phyloP scores from a whole-genome alignment of 2,797 vertebrate species.

The Cyclopterus lumpus region DNA sequence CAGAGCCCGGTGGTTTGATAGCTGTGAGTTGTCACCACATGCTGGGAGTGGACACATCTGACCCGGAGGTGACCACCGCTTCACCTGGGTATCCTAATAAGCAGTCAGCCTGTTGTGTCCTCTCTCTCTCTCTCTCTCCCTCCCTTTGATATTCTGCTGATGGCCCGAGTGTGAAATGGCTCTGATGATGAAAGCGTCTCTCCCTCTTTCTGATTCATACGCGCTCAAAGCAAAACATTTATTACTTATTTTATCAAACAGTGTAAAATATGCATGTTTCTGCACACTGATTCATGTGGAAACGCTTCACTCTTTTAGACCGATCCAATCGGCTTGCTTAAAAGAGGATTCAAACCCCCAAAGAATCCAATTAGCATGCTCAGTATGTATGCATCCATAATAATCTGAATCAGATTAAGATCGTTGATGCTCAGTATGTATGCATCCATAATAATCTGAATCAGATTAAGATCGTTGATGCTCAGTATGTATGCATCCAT shows the following conservation, averaged over 20 bases:
- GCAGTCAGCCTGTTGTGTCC: slow-evolving; percentile 25
- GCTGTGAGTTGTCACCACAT: background rate
- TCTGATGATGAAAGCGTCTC: slow-evolving; percentile 57
- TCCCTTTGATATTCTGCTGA: slow-evolving; percentile 58
- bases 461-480: too few species aligned
- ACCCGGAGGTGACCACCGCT: slow-evolving; percentile 41
- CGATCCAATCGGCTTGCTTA: slow-evolving; percentile 25
- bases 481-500: too few species aligned
- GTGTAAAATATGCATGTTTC: slow-evolving; percentile 53
- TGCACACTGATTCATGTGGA: slow-evolving; percentile 17
- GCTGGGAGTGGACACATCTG: slow-evolving; percentile 30
- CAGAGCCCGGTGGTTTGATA: background rate
- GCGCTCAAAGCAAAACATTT: slow-evolving; percentile 46
- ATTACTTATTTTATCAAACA: slow-evolving; percentile 51
- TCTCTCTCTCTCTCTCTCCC: background rate
- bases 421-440: too few species aligned
- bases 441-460: slow-evolving; percentile 11
- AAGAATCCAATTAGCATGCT: background rate
- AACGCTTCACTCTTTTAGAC: background rate
- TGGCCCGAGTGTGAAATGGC: slow-evolving; percentile 30
- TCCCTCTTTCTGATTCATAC: slow-evolving; percentile 37
- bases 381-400: background rate
- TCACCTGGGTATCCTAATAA: slow-evolving; percentile 24
- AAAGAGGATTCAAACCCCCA: background rate
- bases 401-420: background rate